Conservation (phyloP, 2,797 vertebrate species). For the Tachyglossus aculeatus region DNA sequence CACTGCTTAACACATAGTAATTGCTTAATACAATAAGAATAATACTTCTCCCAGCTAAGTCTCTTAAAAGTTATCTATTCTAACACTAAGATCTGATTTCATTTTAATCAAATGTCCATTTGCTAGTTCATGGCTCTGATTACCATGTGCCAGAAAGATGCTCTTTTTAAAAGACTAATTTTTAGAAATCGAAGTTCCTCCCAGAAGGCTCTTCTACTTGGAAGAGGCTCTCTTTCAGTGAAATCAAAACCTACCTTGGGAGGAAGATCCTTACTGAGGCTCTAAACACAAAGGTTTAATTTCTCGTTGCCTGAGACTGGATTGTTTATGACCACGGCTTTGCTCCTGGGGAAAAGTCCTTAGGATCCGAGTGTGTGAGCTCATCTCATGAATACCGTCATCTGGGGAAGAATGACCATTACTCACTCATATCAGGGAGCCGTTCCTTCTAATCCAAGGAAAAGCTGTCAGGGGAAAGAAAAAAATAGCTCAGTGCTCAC, state of each 20-base stretch:
- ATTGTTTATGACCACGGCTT: neutral
- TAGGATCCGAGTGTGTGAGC: neutral
- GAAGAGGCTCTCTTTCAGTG: neutral
- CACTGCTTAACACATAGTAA: too few species aligned
- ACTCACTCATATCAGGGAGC: neutral
- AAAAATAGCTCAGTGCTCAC: neutral
- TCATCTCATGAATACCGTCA: neutral
- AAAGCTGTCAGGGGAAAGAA: conserved; percentile 13
- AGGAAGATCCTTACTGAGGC: neutral
- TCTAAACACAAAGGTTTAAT: neutral
- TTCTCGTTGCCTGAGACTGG: neutral
- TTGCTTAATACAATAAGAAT: too few species aligned
- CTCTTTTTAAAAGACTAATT: too few species aligned
- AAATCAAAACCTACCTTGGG: neutral
- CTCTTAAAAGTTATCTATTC: neutral
- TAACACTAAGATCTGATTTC: too few species aligned
- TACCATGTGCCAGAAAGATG: too few species aligned
- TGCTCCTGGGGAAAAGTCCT: neutral
- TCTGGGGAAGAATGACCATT: neutral
- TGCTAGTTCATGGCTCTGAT: too few species aligned
- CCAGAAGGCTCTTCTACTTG: neutral
- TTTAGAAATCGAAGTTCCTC: too few species aligned
- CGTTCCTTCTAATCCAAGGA: neutral
- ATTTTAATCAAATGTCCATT: too few species aligned
- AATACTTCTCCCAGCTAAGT: neutral